Evolutionary conservation across 2,888 invertebrate species (phyloP).

Genomic region (Portevinia maculata): DNA sequence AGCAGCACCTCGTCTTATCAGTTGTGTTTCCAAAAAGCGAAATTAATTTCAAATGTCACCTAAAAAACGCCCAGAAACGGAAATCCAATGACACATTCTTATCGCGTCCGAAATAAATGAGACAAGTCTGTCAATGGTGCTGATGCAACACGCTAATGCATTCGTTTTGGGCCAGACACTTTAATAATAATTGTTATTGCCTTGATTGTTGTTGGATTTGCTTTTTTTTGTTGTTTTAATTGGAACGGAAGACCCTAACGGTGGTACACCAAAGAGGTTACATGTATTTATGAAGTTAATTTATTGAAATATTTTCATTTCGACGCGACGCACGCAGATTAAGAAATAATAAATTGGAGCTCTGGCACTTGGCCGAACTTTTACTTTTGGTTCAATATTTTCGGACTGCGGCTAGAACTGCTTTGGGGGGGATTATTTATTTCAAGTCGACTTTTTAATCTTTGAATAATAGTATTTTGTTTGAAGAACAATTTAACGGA

Average conservation of each 20-base stretch:
- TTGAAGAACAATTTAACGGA: constrained; percentile 19
- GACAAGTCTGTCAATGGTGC: constrained; percentile 10
- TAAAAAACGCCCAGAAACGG: constrained; percentile 34
- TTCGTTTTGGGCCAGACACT: constrained; percentile 67
- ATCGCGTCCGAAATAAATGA: constrained; percentile 69
- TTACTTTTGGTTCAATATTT: constrained; percentile 61
- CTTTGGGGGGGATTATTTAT: constrained; percentile 39
- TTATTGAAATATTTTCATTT: constrained; percentile 64
- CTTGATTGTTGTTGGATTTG: constrained; percentile 5
- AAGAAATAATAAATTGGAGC: constrained; percentile 71
- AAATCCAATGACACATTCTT: constrained; percentile 63
- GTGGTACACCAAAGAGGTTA: constrained; percentile 8
- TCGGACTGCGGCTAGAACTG: background rate
- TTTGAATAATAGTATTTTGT: constrained; percentile 42
- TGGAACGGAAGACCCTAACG: constrained; percentile 57
- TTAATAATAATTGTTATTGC: constrained; percentile 74
- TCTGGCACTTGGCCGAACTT: constrained; percentile 67
- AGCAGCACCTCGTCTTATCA: constrained; percentile 52
- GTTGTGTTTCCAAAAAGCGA: constrained; percentile 52
- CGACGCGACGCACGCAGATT: constrained; percentile 65
- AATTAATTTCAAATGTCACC: constrained; percentile 71
- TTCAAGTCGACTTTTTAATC: constrained; percentile 58
- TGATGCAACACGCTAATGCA: constrained; percentile 54
- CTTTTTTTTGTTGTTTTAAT: constrained; percentile 9
- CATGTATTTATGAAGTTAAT: constrained; percentile 65